phyloP scores from a whole-genome alignment of 2,797 vertebrate genomes.

The Philypnodon macrostomus region DNA sequence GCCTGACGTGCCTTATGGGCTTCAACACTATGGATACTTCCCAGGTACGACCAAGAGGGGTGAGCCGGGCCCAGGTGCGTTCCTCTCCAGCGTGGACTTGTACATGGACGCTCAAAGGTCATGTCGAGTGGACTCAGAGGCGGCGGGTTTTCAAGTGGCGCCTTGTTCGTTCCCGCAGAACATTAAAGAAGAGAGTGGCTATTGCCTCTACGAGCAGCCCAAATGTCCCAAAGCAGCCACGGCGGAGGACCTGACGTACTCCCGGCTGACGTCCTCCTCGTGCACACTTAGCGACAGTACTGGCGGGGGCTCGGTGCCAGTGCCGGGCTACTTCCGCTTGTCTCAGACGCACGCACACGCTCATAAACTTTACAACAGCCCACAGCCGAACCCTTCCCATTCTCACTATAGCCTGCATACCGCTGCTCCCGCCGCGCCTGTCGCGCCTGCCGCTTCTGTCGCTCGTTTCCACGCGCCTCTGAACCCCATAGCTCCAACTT shows the following conservation, averaged over 20 bases:
- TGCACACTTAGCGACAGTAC: conserved; percentile 75
- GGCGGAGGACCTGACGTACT: conserved; percentile 85
- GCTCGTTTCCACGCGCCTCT: conserved; percentile 86
- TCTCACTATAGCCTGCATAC: conserved; percentile 79
- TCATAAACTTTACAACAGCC: conserved; percentile 87
- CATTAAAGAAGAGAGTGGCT: conserved; percentile 97
- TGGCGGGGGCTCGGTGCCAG: conserved; percentile 83
- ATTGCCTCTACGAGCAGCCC: conserved; percentile 93
- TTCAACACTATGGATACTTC: conserved; percentile 96
- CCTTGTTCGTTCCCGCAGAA: conserved; percentile 92
- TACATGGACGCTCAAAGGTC: conserved; percentile 94
- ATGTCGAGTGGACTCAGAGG: conserved; percentile 88
- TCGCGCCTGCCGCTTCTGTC: conserved; percentile 74
- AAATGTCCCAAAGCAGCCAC: conserved; percentile 89
- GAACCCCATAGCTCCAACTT: conserved; percentile 66
- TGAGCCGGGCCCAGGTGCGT: conserved; percentile 83
- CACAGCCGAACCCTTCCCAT: conserved; percentile 82
- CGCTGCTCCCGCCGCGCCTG: conserved; percentile 66
- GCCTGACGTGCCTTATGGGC: conserved; percentile 91
- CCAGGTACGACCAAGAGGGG: conserved; percentile 85
- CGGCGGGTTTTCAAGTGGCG: conserved; percentile 60
- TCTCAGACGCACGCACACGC: conserved; percentile 94
- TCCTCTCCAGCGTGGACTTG: conserved; percentile 91
- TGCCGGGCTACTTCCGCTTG: conserved; percentile 97
- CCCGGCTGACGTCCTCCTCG: conserved; percentile 73